Evolutionary conservation across 2,113 vertebrate genomes (phyloP).

Genomic region (Cranoglanis bouderius): DNA sequence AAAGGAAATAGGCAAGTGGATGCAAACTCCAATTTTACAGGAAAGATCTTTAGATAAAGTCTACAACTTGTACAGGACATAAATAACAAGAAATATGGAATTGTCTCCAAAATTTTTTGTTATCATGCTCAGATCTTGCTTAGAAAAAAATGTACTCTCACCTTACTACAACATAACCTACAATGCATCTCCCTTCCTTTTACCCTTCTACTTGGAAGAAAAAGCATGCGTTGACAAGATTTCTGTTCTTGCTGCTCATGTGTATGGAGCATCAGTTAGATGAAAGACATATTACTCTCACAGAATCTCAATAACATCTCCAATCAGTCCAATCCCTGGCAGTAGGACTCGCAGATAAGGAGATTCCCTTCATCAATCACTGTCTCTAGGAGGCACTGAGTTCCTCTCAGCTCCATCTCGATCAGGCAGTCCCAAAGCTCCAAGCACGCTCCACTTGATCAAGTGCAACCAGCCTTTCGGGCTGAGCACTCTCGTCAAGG

Average conservation of each 20-base stretch:
- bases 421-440: slow-evolving; percentile 74
- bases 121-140: neutral
- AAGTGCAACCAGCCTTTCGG: slow-evolving; percentile 64
- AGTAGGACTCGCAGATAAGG: slow-evolving; percentile 65
- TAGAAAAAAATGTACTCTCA: neutral
- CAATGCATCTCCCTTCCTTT: neutral
- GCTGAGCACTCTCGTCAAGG: slow-evolving; percentile 38
- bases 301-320: slow-evolving; percentile 75
- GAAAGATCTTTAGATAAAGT: neutral
- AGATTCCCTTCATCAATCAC: slow-evolving; percentile 76
- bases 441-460: slow-evolving; percentile 73
- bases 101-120: neutral
- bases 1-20: neutral
- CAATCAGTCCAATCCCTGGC: slow-evolving; percentile 50
- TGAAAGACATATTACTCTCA: slow-evolving; percentile 57
- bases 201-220: neutral
- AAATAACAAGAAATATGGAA: neutral
- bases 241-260: slow-evolving; percentile 37
- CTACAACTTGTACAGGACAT: no score
- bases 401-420: slow-evolving; percentile 73
- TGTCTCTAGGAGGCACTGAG: slow-evolving; percentile 73
- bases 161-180: neutral
- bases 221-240: slow-evolving; percentile 20
- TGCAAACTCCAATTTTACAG: neutral
- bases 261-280: slow-evolving; percentile 40